phyloP scores from a whole-genome alignment of 1,140 invertebrate species.

The Hetaerina americana region DNA sequence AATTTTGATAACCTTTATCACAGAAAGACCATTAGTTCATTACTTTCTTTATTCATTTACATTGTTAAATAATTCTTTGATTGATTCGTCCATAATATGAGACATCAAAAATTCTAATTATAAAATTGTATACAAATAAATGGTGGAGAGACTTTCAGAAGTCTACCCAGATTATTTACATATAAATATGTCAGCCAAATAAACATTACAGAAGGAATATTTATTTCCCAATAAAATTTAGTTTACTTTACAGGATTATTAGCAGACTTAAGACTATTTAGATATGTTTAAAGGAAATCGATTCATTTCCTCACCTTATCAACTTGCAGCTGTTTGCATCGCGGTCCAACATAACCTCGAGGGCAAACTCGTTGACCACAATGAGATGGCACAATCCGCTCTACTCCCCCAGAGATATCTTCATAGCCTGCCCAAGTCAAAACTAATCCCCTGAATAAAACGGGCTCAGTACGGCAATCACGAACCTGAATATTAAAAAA shows the following conservation, averaged over 20 bases:
- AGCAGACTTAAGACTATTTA: background rate
- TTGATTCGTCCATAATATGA: too few relatives aligned
- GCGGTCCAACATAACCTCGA: conserved; percentile 66
- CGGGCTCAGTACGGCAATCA: conserved; percentile 81
- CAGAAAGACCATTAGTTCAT: too few relatives aligned
- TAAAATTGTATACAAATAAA: too few relatives aligned
- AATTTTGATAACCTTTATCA: too few relatives aligned
- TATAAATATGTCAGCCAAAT: too few relatives aligned
- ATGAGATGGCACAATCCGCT: conserved; percentile 77
- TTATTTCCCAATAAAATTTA: too few relatives aligned
- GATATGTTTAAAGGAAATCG: background rate
- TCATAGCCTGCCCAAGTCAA: conserved; percentile 91
- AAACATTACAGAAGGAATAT: too few relatives aligned
- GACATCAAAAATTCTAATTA: too few relatives aligned
- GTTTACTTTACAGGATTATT: background rate
- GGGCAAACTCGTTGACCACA: conserved; percentile 79
- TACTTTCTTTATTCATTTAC: too few relatives aligned
- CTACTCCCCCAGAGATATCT: conserved; percentile 73
- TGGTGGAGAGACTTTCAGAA: too few relatives aligned
- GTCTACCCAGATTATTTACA: too few relatives aligned
- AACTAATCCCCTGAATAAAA: conserved; percentile 71
- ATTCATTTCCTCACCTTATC: conserved; percentile 57
- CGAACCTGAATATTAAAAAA: conserved; percentile 28
- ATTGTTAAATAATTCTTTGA: too few relatives aligned
- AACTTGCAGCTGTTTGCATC: conserved; percentile 70